Evolutionary conservation across 2,888 invertebrate genomes (phyloP).

Genomic region (Magallana nippona): DNA sequence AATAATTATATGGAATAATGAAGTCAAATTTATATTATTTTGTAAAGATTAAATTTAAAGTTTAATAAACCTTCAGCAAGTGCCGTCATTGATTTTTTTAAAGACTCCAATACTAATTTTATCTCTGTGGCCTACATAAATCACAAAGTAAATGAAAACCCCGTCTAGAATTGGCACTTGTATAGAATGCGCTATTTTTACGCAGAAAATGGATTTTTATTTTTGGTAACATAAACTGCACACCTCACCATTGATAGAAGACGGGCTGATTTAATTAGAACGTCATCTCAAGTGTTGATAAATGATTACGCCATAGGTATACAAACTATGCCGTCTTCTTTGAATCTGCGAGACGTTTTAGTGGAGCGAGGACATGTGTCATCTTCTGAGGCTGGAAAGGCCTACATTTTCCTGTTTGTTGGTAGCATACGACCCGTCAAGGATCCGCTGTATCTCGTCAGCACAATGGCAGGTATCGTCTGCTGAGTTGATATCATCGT

Average conservation of each 20-base stretch:
- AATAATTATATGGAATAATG: too few relatives aligned
- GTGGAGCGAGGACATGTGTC: conserved; percentile 30
- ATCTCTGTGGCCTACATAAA: too few relatives aligned
- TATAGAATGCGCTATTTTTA: background rate
- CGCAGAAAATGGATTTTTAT: background rate
- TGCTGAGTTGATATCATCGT: background rate
- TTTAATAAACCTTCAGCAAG: too few relatives aligned
- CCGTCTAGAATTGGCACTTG: background rate
- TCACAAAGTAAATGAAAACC: too few relatives aligned
- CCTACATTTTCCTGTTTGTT: conserved; percentile 65
- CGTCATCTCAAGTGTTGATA: background rate
- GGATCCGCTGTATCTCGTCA: conserved; percentile 72
- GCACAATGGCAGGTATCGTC: conserved; percentile 70
- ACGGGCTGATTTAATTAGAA: background rate
- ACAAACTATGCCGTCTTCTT: conserved; percentile 52
- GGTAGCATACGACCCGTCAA: conserved; percentile 77
- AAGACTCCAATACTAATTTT: too few relatives aligned
- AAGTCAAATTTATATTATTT: too few relatives aligned
- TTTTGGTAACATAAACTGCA: conserved; percentile 16
- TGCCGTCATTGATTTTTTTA: too few relatives aligned
- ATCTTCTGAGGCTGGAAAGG: conserved; percentile 21
- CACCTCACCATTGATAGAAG: background rate
- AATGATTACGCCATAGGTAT: conserved; percentile 49
- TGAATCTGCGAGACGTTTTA: conserved; percentile 47
- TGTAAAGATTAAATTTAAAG: too few relatives aligned